phyloP scores from a whole-genome alignment of 1,140 invertebrate genomes.

The Archivesica marissinica region DNA sequence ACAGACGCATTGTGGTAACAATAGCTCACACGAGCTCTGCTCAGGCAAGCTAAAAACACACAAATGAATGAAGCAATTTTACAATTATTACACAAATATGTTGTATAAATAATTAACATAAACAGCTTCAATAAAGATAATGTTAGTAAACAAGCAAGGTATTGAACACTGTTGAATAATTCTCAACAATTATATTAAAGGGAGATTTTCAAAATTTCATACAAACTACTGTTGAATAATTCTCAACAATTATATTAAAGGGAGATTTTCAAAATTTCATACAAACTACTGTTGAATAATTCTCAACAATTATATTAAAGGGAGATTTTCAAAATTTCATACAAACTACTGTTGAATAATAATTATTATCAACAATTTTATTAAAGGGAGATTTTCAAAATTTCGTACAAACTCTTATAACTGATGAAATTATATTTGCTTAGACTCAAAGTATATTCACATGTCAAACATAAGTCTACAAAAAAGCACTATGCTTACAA shows the following conservation, averaged over 20 bases:
- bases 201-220: no score
- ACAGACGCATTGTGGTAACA: no score
- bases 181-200: no score
- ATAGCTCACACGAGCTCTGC: not conserved
- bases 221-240: no score
- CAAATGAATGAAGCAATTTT: not conserved
- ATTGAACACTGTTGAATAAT: constrained; percentile 27
- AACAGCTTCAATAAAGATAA: constrained; percentile 1
- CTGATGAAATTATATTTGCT: not conserved
- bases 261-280: no score
- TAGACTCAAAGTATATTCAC: not conserved
- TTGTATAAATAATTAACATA: constrained; percentile 4
- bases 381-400: not conserved
- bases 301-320: not conserved
- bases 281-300: not conserved
- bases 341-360: not conserved
- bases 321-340: not conserved
- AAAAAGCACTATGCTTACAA: no score
- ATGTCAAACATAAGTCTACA: not conserved
- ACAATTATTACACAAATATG: not conserved
- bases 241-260: no score
- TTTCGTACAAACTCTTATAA: not conserved
- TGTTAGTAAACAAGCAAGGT: not conserved
- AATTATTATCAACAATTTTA: not conserved
- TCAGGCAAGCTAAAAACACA: not conserved